These are phyloP conservation scores for Willisornis vidua DNA, from an alignment of 2,113 vertebrate genomes.

Conservation along the genomic window DNA sequence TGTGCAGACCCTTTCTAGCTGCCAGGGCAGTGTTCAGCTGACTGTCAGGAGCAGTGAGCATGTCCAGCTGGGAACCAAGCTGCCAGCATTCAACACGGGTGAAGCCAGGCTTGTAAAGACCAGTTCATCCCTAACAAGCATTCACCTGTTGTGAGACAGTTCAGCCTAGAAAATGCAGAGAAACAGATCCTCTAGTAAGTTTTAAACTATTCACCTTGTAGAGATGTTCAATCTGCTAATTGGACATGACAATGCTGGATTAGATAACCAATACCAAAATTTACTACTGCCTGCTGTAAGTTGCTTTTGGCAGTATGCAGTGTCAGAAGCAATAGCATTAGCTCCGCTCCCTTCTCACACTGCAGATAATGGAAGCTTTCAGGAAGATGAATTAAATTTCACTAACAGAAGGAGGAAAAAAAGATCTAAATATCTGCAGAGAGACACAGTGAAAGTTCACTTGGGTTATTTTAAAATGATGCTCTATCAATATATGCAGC, in stretches of 20 bases:
- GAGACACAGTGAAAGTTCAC: not conserved
- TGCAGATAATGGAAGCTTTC: constrained; percentile 51
- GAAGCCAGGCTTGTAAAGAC: not conserved
- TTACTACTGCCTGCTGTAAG: constrained; percentile 51
- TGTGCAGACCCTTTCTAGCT: not conserved
- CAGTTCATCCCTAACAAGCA: not conserved
- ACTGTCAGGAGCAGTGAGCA: not conserved
- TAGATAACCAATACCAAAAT: constrained; percentile 49
- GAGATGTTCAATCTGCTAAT: constrained; percentile 50
- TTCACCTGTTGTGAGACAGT: not conserved
- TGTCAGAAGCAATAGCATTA: constrained; percentile 61
- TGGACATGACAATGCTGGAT: constrained; percentile 46
- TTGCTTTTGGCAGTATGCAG: constrained; percentile 50
- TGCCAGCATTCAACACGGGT: not conserved
- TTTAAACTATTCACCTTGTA: constrained; percentile 53
- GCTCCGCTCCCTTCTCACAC: constrained; percentile 3
- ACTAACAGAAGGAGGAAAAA: constrained; percentile 31
- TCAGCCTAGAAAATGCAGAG: not conserved
- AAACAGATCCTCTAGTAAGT: not conserved
- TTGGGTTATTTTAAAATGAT: not conserved
- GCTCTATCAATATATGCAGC: not conserved
- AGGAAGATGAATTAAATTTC: constrained; percentile 67
- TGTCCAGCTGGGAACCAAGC: not conserved
- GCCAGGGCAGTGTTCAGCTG: not conserved
- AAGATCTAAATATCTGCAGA: constrained; percentile 27